phyloP scores from a whole-genome alignment of 1,140 invertebrate species.

The Tetragnatha versicolor region DNA sequence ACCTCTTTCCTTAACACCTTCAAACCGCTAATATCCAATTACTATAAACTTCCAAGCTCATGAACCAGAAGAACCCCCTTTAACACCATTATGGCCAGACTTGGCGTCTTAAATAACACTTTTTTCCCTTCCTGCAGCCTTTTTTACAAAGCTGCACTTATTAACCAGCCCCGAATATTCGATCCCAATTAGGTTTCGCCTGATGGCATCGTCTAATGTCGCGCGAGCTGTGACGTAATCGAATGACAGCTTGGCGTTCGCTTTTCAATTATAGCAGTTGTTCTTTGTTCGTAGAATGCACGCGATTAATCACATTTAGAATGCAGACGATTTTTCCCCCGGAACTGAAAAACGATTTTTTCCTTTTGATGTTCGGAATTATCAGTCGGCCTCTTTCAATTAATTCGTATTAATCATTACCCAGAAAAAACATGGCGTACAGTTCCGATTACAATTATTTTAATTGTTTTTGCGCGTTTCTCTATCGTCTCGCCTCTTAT shows the following conservation, averaged over 20 bases:
- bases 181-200: too few relatives aligned
- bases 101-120: too few relatives aligned
- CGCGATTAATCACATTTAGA: slow-evolving; percentile 12
- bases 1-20: too few relatives aligned
- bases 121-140: too few relatives aligned
- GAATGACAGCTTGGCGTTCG: slow-evolving; percentile 8
- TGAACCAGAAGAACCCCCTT: too few relatives aligned
- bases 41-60: too few relatives aligned
- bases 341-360: background rate
- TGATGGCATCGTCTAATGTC: too few relatives aligned
- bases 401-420: slow-evolving; percentile 16
- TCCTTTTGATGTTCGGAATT: background rate
- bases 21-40: too few relatives aligned
- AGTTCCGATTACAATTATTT: slow-evolving; percentile 4
- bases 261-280: background rate
- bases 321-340: background rate
- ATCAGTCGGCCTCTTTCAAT: slow-evolving; percentile 11
- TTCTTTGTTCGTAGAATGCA: background rate
- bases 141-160: too few relatives aligned
- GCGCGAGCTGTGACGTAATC: too few relatives aligned
- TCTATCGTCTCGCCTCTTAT: background rate
- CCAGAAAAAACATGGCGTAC: background rate
- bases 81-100: too few relatives aligned
- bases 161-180: too few relatives aligned
- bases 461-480: slow-evolving; percentile 1